These are phyloP conservation scores for Menidia menidia DNA, from an alignment of 2,797 vertebrate genomes.

Conservation along the genomic window DNA sequence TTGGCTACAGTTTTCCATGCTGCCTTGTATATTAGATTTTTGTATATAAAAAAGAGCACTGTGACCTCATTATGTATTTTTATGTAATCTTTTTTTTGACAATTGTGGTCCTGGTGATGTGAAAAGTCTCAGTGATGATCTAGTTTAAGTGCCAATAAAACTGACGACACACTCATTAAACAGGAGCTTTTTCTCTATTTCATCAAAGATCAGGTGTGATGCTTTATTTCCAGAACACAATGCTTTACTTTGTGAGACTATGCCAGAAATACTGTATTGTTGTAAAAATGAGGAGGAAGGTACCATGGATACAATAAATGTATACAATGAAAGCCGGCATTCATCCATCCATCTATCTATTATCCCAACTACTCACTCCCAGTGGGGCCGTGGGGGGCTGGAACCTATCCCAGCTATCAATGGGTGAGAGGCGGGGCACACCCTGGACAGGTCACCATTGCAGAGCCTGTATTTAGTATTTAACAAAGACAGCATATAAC, in stretches of 20 bases:
- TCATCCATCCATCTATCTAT: too few relatives aligned
- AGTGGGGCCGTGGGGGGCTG: too few relatives aligned
- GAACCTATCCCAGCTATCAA: too few relatives aligned
- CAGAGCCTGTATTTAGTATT: background rate
- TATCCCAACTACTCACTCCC: too few relatives aligned
- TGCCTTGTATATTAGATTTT: conserved; percentile 9
- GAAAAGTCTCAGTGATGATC: conserved; percentile 16
- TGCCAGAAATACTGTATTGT: background rate
- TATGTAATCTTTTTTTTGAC: background rate
- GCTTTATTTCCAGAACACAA: background rate
- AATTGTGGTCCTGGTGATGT: conserved; percentile 29
- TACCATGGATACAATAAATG: too few relatives aligned
- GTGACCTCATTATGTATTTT: background rate
- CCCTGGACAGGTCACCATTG: too few relatives aligned
- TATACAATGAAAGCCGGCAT: too few relatives aligned
- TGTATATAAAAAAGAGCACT: conserved; percentile 15
- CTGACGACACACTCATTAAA: conserved; percentile 22
- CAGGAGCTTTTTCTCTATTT: conserved; percentile 3
- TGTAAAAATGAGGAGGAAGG: too few relatives aligned
- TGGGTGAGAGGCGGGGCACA: too few relatives aligned
- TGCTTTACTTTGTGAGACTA: background rate
- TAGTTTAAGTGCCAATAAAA: conserved; percentile 52
- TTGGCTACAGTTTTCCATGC: conserved; percentile 35
- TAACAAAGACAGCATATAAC: background rate
- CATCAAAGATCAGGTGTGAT: background rate